A percentile compares a stretch with the other conserved stretches of the same genome.
Evolutionary conservation across 2,797 vertebrate species (phyloP).

Genomic region (Lepilemur ruficaudatus): DNA sequence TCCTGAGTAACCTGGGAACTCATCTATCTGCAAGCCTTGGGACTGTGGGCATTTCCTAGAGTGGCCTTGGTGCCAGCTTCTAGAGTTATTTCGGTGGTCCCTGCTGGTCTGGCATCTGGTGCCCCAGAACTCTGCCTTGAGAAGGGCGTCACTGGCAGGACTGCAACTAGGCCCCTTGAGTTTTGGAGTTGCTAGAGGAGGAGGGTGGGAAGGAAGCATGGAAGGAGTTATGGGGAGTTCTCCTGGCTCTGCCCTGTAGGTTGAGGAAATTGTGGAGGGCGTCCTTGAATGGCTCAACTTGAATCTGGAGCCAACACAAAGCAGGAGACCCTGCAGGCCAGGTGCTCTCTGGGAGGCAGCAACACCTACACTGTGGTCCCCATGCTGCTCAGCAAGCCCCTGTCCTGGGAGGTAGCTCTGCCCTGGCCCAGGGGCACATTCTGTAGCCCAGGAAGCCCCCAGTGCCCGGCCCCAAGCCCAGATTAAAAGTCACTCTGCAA

Average conservation of each 20-base stretch:
- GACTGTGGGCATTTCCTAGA: background rate
- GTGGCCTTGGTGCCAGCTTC: background rate
- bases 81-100: background rate
- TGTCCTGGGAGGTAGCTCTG: slow-evolving; percentile 49
- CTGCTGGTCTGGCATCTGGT: background rate
- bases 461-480: background rate
- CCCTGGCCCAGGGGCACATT: background rate
- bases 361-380: background rate
- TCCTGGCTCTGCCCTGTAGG: background rate
- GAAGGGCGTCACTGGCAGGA: background rate
- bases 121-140: background rate
- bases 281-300: background rate
- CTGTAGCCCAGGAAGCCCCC: too few relatives aligned
- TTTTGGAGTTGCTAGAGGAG: background rate
- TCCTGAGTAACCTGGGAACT: background rate
- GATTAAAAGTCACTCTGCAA: background rate
- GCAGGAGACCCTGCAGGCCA: slow-evolving; percentile 18
- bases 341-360: slow-evolving; percentile 39
- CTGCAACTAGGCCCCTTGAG: background rate
- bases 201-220: background rate
- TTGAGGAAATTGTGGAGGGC: slow-evolving; percentile 30
- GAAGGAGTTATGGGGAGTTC: background rate
- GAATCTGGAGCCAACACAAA: background rate
- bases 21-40: background rate
- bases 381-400: slow-evolving; percentile 16